Conservation (phyloP, 2,113 vertebrate species). For the Podarcis raffonei region DNA sequence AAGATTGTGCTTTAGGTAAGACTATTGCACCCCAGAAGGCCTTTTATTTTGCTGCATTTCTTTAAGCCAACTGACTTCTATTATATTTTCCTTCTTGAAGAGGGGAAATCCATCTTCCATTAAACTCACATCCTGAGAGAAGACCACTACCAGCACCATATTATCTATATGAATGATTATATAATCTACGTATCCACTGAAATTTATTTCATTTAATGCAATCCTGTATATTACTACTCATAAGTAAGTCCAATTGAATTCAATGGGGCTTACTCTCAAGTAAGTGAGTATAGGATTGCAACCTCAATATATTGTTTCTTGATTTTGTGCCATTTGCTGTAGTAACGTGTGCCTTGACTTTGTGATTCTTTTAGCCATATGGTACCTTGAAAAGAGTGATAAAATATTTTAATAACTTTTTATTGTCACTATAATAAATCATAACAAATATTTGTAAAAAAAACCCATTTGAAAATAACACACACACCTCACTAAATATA, state of each 20-base stretch:
- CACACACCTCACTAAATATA: background rate
- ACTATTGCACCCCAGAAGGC: background rate
- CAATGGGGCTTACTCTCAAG: no score
- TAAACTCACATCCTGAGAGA: background rate
- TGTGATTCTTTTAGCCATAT: background rate
- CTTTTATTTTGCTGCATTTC: background rate
- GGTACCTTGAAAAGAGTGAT: no score
- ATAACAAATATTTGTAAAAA: background rate
- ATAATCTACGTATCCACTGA: accelerated
- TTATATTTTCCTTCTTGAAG: background rate
- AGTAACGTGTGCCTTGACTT: background rate
- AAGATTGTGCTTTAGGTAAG: background rate
- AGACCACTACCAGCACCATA: background rate
- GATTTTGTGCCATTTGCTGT: background rate
- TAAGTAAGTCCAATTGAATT: no score
- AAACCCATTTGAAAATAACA: background rate
- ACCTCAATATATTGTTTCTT: background rate
- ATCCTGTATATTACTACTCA: background rate
- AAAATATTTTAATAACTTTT: background rate
- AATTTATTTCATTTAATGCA: background rate
- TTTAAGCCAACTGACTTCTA: background rate
- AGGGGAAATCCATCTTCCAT: background rate
- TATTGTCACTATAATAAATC: background rate
- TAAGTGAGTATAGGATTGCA: no score
- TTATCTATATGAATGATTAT: background rate